Base-by-base conservation (phyloP, 2,888 invertebrate species). In the Cephus rjabovi region DNA sequence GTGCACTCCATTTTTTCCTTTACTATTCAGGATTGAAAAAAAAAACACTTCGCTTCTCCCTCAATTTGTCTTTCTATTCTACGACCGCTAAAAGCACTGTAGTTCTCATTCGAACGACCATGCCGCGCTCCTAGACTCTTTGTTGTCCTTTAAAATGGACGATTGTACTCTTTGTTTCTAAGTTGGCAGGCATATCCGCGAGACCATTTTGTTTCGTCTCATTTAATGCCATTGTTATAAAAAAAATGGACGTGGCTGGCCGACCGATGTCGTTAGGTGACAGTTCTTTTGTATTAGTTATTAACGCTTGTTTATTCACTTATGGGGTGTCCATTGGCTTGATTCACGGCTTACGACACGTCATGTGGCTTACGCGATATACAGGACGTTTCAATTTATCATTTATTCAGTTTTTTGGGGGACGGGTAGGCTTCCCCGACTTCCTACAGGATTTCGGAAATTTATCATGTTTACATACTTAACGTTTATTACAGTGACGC, bases 101-200 rank as follows among this genome's bases (percentile, higher is more conserved):
- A 77, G 79, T 79, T 79, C 79, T 80, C 69, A 23, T 78, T 81
- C 81, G 79, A 79, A 79, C 82, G 80, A 78, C 78, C 79, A 81
- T 76, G 80, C 75, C 81, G 82, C 79, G 79, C 73, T 75, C 71
- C 31, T 71, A 30, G 71, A 31, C 31, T 11, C 31, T 71, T 56
- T 23, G 40, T 56, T 15, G 23, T 56, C 40, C 6, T 40, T 40
- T 15, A 15, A 40, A 40, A 40, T 40, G 40, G 40, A 40, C 0
- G 40, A 40, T 15, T 40, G 40, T 40, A 40, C 40, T 40, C 40
- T 56, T 56, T 56, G 40, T 23, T 56, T 23, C 23, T 56, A 15
- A 23, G 9, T 56, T 56, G 40, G 40, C 40, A 56, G 23, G 23
- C 40, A 56, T 23, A 56, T 56, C 40, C 23, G 9, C 23, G 6